Conservation (phyloP, 2,888 invertebrate genomes). For the Caenorhabditis macrosperma region DNA sequence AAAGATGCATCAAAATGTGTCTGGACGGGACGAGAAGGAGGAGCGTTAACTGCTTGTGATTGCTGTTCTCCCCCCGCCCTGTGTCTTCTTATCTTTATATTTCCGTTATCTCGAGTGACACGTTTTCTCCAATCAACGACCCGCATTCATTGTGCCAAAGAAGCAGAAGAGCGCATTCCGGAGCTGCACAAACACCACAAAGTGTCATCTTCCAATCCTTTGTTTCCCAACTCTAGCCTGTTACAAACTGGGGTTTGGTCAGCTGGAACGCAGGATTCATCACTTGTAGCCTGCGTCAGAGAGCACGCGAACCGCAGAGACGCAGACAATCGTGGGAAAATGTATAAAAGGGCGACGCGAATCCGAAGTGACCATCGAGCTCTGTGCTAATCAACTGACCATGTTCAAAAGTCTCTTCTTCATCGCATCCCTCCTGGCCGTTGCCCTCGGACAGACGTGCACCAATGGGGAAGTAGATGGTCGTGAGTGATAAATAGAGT, state of each 20-base stretch:
- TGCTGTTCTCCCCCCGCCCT: background rate
- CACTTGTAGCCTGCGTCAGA: background rate
- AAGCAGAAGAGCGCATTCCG: background rate
- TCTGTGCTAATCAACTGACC: background rate
- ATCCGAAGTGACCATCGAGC: slow-evolving; percentile 35
- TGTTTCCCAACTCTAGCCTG: slow-evolving; percentile 19
- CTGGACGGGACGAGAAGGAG: too few species aligned
- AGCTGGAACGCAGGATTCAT: slow-evolving; percentile 23
- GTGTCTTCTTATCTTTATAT: background rate
- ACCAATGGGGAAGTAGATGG: slow-evolving; percentile 5
- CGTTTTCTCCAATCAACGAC: background rate
- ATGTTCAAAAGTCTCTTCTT: slow-evolving; percentile 23
- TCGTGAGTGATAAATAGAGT: too few species aligned
- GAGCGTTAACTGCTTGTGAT: background rate
- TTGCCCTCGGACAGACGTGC: slow-evolving; percentile 32
- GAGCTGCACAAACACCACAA: slow-evolving; percentile 12
- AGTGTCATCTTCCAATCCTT: background rate
- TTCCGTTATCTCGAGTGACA: background rate
- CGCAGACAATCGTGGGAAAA: background rate
- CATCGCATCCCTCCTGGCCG: slow-evolving; percentile 22
- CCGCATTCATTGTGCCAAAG: background rate
- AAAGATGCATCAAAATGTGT: too few species aligned
- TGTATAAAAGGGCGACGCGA: slow-evolving; percentile 23
- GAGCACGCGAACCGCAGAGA: background rate
- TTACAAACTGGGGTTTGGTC: slow-evolving; percentile 12